phyloP scores from a whole-genome alignment of 2,113 vertebrate species.

The Phoenicopterus ruber region DNA sequence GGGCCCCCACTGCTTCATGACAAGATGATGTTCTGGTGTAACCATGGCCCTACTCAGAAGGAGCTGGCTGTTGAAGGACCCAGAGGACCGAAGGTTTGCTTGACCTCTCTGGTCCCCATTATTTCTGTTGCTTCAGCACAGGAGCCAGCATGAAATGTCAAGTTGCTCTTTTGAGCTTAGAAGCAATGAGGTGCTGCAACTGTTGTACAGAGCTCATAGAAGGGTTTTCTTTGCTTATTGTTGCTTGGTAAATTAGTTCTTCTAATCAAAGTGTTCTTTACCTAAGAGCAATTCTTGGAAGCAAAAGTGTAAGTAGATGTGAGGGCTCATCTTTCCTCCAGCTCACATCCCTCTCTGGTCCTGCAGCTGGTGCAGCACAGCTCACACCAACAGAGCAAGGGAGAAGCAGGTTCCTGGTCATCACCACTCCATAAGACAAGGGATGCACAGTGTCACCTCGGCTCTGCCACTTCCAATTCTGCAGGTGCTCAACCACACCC shows the following conservation, averaged over 20 bases:
- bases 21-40: not conserved
- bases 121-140: not conserved
- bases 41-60: not conserved
- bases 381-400: fast-evolving
- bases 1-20: not conserved
- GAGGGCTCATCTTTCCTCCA: not conserved
- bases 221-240: not conserved
- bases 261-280: not conserved
- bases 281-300: not conserved
- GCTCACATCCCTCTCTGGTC: not conserved
- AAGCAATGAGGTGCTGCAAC: not conserved
- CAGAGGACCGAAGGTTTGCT: not conserved
- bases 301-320: not conserved
- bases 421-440: not conserved
- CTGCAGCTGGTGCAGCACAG: not conserved
- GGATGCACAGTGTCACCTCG: not conserved
- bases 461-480: not conserved
- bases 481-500: not conserved
- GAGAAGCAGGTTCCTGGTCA: not conserved
- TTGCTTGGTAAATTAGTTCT: not conserved
- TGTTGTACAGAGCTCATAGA: not conserved
- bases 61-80: not conserved
- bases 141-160: not conserved
- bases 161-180: not conserved
- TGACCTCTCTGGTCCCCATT: not conserved